These are phyloP conservation scores for Suncus etruscus DNA, from an alignment of 2,113 vertebrate species.

Conservation along the genomic window DNA sequence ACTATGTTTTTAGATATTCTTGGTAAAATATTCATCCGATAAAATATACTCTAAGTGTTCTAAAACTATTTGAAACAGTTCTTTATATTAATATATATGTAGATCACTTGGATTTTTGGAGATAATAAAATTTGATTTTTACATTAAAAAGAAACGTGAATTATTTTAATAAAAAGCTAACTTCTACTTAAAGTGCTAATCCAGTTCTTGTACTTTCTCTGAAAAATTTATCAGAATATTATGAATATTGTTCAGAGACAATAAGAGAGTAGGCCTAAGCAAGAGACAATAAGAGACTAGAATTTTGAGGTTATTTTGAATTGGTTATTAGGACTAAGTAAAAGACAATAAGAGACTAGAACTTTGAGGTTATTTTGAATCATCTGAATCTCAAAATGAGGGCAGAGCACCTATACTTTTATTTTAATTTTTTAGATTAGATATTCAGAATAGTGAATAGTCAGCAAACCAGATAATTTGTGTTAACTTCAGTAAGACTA, in stretches of 20 bases:
- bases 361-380: constrained; percentile 62
- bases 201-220: constrained; percentile 56
- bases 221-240: constrained; percentile 67
- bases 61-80: background rate
- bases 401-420: constrained; percentile 23
- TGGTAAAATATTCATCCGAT: background rate
- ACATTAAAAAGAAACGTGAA: constrained; percentile 19
- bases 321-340: background rate
- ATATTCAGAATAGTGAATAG: constrained; percentile 42
- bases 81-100: constrained; percentile 54
- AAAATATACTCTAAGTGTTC: background rate
- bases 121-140: constrained; percentile 64
- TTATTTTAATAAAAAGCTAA: background rate
- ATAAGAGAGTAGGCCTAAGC: background rate
- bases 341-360: background rate
- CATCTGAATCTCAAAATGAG: constrained; percentile 71
- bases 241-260: constrained; percentile 67
- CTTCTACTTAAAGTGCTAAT: constrained; percentile 66
- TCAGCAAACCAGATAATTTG: constrained; percentile 65
- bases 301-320: constrained; percentile 30
- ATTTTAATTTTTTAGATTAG: constrained; percentile 42
- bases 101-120: constrained; percentile 61
- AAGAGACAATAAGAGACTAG: background rate
- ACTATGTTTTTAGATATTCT: background rate
- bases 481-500: constrained; percentile 44